Conservation (phyloP, 92 coral and sea anemone genomes). For the Umimayanthus chanpuru region DNA sequence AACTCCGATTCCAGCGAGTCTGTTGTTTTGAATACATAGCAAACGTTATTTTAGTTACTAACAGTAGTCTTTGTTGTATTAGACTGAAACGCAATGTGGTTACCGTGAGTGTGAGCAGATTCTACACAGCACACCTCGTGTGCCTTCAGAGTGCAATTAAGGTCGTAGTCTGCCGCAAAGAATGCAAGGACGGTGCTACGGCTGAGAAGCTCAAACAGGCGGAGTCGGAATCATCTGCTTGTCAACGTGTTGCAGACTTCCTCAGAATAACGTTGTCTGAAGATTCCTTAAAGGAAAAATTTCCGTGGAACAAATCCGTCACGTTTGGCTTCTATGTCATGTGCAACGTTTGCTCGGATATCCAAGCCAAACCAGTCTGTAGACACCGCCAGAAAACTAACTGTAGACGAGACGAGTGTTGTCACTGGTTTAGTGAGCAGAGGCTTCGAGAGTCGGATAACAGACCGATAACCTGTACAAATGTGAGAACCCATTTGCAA, state of each 20-base stretch:
- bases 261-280: conserved; percentile 15
- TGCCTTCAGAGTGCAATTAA: neutral
- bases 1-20: too few relatives aligned
- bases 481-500: neutral
- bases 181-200: neutral
- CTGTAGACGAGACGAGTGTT: conserved; percentile 26
- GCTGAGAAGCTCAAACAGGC: neutral
- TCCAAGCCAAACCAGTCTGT: neutral
- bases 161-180: neutral
- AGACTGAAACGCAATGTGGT: neutral
- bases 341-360: conserved; percentile 30
- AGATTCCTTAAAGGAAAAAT: neutral
- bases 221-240: neutral
- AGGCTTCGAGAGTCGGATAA: neutral
- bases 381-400: neutral
- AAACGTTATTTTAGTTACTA: too few relatives aligned
- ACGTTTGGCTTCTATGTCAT: neutral
- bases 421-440: conserved; percentile 25
- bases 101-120: neutral
- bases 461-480: conserved; percentile 4
- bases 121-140: neutral
- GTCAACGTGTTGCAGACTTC: conserved; percentile 22
- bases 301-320: conserved; percentile 19
- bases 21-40: too few relatives aligned
- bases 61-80: neutral